Conservation (phyloP, 2,797 vertebrate species). For the Hirundo rustica region DNA sequence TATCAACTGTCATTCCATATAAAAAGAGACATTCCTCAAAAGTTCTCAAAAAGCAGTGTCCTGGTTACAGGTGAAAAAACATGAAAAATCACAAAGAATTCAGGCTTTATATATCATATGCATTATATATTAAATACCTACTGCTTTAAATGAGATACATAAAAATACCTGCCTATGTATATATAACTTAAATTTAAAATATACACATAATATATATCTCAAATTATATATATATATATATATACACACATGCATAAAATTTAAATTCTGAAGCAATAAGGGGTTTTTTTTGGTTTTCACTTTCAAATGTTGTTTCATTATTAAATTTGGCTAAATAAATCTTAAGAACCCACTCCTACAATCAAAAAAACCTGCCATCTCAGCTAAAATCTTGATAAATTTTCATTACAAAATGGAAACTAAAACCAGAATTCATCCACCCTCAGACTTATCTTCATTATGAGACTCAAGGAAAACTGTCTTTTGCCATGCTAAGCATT, state of each 20-base stretch:
- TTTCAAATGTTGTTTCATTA: not conserved
- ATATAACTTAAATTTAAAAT: not conserved
- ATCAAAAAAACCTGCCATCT: not conserved
- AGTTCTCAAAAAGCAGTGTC: not conserved
- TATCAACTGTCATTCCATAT: not conserved
- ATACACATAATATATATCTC: too few species aligned
- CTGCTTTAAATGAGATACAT: not conserved
- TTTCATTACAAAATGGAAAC: not conserved
- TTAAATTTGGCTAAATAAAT: not conserved
- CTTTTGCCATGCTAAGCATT: not conserved
- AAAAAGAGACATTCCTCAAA: not conserved
- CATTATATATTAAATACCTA: not conserved
- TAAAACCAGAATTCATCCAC: not conserved
- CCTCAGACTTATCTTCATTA: not conserved
- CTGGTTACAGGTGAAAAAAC: not conserved
- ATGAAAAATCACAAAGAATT: not conserved
- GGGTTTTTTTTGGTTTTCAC: not conserved
- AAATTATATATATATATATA: not conserved
- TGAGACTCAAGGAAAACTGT: not conserved
- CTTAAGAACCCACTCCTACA: not conserved
- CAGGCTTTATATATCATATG: not conserved
- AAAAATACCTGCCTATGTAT: not conserved
- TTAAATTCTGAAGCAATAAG: not conserved
- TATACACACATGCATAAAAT: not conserved
- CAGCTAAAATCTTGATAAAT: not conserved